Percentiles rank a stretch among this genome's conserved stretches.
Conservation (phyloP, 2,888 invertebrate species). For the Oegoconia quadripuncta region DNA sequence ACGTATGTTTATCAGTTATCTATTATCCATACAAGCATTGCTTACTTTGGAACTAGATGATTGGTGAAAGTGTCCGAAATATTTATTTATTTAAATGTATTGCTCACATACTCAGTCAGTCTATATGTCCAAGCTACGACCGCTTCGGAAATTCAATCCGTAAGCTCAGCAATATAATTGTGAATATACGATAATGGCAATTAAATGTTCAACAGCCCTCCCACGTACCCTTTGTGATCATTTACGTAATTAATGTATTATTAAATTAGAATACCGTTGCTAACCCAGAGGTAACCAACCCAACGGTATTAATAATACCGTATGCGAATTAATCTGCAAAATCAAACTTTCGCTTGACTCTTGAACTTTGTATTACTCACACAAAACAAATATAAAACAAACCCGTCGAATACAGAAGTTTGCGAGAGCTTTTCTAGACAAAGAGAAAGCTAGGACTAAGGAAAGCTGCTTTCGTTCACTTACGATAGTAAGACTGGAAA, state of each 20-base stretch:
- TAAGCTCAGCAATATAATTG: no score
- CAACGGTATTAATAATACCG: neutral
- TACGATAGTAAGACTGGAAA: conserved; percentile 13
- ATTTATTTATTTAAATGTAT: no score
- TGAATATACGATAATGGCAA: no score
- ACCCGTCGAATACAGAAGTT: conserved; percentile 10
- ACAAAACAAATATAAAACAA: conserved; percentile 6
- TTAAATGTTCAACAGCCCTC: no score
- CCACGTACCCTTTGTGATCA: no score
- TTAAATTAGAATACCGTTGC: neutral
- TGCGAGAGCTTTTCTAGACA: conserved; percentile 16
- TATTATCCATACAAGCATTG: no score
- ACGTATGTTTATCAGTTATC: no score
- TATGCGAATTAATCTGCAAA: neutral
- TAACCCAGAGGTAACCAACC: neutral
- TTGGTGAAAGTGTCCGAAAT: no score
- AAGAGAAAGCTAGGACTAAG: conserved; percentile 15
- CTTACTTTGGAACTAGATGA: no score
- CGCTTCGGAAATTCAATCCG: no score
- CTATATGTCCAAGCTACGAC: no score
- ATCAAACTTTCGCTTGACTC: neutral
- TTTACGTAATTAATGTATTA: neutral
- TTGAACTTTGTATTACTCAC: conserved; percentile 3
- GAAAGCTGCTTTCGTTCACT: conserved; percentile 16
- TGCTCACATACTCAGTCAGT: no score